Percentiles rank a stretch among this genome's conserved stretches.
These are phyloP conservation scores for Ailuropoda melanoleuca DNA, from an alignment of 2,113 vertebrate genomes.

Conservation along the genomic window DNA sequence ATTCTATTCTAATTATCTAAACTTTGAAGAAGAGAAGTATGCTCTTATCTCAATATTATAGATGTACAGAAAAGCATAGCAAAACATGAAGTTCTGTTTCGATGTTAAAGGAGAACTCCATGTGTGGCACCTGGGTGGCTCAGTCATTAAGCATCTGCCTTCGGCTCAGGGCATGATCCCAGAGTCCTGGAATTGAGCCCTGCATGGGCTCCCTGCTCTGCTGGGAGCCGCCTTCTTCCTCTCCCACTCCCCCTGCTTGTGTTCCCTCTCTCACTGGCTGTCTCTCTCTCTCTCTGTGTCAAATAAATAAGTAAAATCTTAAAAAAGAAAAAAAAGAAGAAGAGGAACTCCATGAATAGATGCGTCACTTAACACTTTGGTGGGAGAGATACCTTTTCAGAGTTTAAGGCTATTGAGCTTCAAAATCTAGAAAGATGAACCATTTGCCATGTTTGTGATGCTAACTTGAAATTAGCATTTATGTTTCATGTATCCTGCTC, in stretches of 20 bases:
- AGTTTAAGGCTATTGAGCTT: background rate
- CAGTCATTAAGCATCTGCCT: too few relatives aligned
- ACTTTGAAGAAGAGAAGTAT: background rate
- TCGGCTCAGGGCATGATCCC: too few relatives aligned
- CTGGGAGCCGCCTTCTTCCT: too few relatives aligned
- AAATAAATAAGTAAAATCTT: too few relatives aligned
- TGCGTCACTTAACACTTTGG: background rate
- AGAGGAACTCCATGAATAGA: background rate
- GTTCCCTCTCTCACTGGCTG: too few relatives aligned
- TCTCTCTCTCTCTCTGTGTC: too few relatives aligned
- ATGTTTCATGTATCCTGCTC: slow-evolving; percentile 48
- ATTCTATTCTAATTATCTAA: background rate
- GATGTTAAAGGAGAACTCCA: background rate
- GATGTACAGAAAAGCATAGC: background rate
- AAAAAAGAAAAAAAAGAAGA: background rate
- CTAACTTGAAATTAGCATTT: slow-evolving; percentile 37
- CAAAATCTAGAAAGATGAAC: background rate
- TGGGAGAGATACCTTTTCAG: background rate
- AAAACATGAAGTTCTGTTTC: background rate
- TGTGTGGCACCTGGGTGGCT: too few relatives aligned
- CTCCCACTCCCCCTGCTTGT: too few relatives aligned
- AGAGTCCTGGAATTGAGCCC: too few relatives aligned
- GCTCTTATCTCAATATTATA: background rate
- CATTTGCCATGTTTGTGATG: background rate
- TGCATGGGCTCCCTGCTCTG: too few relatives aligned